Evolutionary conservation across 2,797 vertebrate genomes (phyloP).

Genomic region (Parotocinclus haroldoi): DNA sequence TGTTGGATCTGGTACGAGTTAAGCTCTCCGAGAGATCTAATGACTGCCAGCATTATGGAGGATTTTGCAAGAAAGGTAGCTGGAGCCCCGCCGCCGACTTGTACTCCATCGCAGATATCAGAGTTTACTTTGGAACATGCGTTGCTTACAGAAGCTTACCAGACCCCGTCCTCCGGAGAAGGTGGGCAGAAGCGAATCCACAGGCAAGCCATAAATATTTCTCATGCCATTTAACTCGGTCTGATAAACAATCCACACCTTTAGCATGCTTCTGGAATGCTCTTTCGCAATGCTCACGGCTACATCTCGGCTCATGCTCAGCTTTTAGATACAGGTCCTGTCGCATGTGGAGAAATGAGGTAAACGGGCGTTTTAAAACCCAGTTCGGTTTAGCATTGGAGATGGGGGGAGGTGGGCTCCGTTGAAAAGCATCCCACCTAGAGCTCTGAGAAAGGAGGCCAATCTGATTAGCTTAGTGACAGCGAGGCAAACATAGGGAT

Average conservation of each 20-base stretch:
- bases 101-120: not conserved
- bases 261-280: not conserved
- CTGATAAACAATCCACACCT: not conserved
- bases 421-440: slow-evolving; percentile 22
- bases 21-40: slow-evolving; percentile 5
- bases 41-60: slow-evolving; percentile 2
- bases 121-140: slow-evolving; percentile 22
- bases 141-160: not conserved
- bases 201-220: slow-evolving; percentile 24
- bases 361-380: not conserved
- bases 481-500: slow-evolving; percentile 35
- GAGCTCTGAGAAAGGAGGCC: slow-evolving; percentile 32
- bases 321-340: not conserved
- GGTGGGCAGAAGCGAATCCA: slow-evolving; percentile 14
- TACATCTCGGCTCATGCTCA: not conserved
- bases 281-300: slow-evolving; percentile 3
- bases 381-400: no score
- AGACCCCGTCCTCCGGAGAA: slow-evolving; percentile 4
- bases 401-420: not conserved
- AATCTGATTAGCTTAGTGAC: slow-evolving; percentile 42
- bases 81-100: slow-evolving; percentile 8
- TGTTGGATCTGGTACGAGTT: not conserved
- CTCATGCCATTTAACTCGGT: not conserved
- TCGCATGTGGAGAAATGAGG: slow-evolving; percentile 12
- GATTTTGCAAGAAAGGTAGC: not conserved